Base-by-base conservation (phyloP, 2,888 invertebrate genomes). In the Neelides folsomi region DNA sequence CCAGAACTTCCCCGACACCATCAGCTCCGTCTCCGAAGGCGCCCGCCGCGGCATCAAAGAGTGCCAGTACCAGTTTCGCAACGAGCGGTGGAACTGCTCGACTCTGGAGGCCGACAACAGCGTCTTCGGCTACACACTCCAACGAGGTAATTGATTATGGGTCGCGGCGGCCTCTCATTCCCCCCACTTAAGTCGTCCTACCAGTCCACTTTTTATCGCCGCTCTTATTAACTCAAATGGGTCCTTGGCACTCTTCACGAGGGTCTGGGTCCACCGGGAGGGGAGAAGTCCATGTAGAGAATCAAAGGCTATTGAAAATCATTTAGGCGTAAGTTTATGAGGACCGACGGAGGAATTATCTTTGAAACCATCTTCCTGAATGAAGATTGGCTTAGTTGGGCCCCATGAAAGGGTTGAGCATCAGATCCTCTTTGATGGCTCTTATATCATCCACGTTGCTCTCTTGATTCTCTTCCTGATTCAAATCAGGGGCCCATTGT, bases 71-170 rank as follows among this genome's bases (percentile, higher is more conserved):
- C 77, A 77, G 67, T 78, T 78, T 66, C 67, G 70, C 47, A 70
- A 71, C 62, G 75, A 77, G 64, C 67, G 76, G 10, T 78, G 78
- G 78, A 78, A 78, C 67, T 78, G 78, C 60, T 71, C 73, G 49
- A 69, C 71, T 5, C 59, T 56, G 18, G 63, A 64, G 37, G 66
- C 67, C 38, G 69, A 69, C 51, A 67, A 69, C 56, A 71, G 71
- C 42, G 72, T 75, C n/a, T 75, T 76, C 63, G 74, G 74, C 18
- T 69, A 71, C 57, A 71, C 73, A 19, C 65, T 76, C n/a, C 69
- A 71, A 51, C 69, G 72, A 69, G 76, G 76, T 76, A 66, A 64
- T 68, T 53, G 15, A 9, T 40, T 39, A 39, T 8, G 39, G 39
- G 16, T 6, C 18, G 7, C n/a, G 27, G n/a, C 45, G 4, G 45